phyloP scores from a whole-genome alignment of 2,888 invertebrate genomes.

The Agelastica alni region DNA sequence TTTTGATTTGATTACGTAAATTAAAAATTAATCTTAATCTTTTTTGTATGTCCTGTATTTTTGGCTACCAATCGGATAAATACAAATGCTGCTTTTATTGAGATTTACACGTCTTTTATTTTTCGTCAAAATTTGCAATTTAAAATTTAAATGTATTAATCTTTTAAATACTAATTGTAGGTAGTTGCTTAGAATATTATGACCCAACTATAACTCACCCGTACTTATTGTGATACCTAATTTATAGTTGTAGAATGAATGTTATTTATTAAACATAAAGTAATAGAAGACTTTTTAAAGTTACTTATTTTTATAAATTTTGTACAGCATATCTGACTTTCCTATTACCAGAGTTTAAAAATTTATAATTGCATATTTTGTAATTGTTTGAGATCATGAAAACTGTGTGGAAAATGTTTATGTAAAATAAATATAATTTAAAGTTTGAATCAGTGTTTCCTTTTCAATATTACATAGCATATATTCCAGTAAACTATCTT shows the following conservation, averaged over 20 bases:
- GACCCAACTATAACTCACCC: conserved; percentile 33
- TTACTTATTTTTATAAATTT: conserved; percentile 37
- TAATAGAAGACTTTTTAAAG: conserved; percentile 19
- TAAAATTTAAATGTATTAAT: too few species aligned
- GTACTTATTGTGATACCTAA: conserved; percentile 42
- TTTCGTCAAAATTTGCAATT: too few species aligned
- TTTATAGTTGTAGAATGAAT: conserved; percentile 24
- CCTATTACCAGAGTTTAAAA: conserved; percentile 14
- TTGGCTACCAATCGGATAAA: too few species aligned
- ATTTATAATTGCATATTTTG: conserved; percentile 10
- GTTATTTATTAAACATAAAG: conserved; percentile 29
- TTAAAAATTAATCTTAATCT: too few species aligned
- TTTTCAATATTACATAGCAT: neutral
- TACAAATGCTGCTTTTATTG: too few species aligned
- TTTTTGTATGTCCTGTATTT: too few species aligned
- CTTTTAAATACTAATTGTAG: too few species aligned
- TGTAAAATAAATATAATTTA: conserved; percentile 19
- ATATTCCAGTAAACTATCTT: too few species aligned
- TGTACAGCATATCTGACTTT: conserved; percentile 28
- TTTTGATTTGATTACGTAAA: too few species aligned
- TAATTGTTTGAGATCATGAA: conserved; percentile 5
- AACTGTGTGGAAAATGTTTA: conserved; percentile 14
- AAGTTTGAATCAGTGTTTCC: conserved; percentile 1
- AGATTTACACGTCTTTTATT: too few species aligned
- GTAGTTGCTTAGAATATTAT: too few species aligned